Evolutionary conservation across 2,113 vertebrate genomes (phyloP), one percentile per base, ranked within the genome.

Genomic region (Ameiurus melas): DNA sequence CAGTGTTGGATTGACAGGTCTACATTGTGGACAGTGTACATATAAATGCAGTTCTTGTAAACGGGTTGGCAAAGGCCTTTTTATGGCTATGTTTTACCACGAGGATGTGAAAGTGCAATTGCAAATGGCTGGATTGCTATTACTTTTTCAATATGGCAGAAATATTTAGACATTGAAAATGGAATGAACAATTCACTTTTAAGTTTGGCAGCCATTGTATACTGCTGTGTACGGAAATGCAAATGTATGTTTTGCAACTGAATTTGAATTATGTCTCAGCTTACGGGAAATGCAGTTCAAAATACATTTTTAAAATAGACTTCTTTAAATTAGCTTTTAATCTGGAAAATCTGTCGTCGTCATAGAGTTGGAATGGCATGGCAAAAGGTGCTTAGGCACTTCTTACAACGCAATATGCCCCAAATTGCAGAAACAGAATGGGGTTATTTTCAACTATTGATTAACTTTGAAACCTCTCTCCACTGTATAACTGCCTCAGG

Each of bases 371-470:
- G 13, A 77, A 77, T 47, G 19, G 10, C 10, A 78, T n/a, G 10
- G 43, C 22, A 53, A 30, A 79, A 4, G 12, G 22, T 51, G 25
- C 73, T 51, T 13, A 78, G 75, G 22, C 5, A 27, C 43, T 55
- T 55, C 27, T 17, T 53, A 55, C 39, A 55, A 79, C 0, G 75
- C 75, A 78, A 47, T 53, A 4, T 1, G 5, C 27, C n/a, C 13
- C 36, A 79, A 79, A 47, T 14, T 39, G 36, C 36, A 62, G 57
- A 25, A 4, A 66, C 39, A 64, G 14, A 68, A 51, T n/a, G 62
- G 39, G 39, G 36, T 66, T 66, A 84, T 66, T 66, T 66, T 84
- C 60, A 64, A 84, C 62, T 27, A 66, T 68, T 84, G 83, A 84
- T 84, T 66, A 43, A 27, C 27, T 68, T 47, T 51, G 39, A 85